Conservation (phyloP, 2,888 invertebrate genomes). For the Cactoblastis cactorum region DNA sequence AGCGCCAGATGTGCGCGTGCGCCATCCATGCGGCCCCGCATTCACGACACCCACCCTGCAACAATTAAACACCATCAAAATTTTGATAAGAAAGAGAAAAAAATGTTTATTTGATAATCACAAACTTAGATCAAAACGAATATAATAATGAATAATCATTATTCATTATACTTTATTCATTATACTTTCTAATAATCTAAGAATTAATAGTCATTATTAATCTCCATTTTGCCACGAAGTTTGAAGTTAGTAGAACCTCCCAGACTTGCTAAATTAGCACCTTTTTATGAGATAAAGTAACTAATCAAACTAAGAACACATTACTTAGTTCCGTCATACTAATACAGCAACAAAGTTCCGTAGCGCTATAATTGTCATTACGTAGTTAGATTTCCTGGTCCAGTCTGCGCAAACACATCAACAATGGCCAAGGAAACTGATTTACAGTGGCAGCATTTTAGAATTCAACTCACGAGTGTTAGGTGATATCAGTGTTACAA, state of each 20-base stretch:
- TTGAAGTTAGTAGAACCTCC: too few relatives aligned
- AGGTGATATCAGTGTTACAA: conserved; percentile 13
- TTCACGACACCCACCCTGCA: conserved; percentile 63
- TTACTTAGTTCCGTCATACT: conserved; percentile 8
- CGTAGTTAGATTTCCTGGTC: conserved; percentile 11
- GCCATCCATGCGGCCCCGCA: conserved; percentile 77
- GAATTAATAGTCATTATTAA: too few relatives aligned
- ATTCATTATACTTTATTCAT: too few relatives aligned
- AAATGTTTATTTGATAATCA: too few relatives aligned
- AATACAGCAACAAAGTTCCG: not conserved
- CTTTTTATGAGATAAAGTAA: not conserved
- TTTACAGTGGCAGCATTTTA: not conserved
- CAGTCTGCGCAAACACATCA: conserved; percentile 2
- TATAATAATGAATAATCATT: too few relatives aligned
- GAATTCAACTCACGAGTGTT: not conserved
- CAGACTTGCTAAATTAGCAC: not conserved
- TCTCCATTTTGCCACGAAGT: too few relatives aligned
- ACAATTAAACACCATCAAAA: conserved; percentile 17
- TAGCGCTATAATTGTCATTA: conserved; percentile 11
- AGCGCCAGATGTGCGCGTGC: conserved; percentile 67
- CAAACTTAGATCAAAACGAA: too few relatives aligned
- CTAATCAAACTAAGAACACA: not conserved
- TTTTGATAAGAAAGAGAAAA: too few relatives aligned
- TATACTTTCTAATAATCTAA: too few relatives aligned
- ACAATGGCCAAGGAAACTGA: conserved; percentile 15